Conservation (phyloP, 2,113 vertebrate species). For the Egretta garzetta region DNA sequence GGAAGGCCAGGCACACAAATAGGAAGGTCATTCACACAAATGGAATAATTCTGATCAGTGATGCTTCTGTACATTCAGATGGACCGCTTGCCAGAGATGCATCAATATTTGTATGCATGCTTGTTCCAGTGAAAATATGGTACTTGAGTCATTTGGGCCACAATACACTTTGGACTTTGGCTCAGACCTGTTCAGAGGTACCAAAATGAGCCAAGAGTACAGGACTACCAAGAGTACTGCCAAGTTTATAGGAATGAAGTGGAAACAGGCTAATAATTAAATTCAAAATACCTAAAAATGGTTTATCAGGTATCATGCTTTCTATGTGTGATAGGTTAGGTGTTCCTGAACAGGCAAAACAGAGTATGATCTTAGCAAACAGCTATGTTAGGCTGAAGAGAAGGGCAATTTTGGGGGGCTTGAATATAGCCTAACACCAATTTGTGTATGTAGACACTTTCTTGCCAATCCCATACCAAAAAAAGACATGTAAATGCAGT, state of each 20-base stretch:
- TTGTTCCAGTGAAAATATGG: neutral
- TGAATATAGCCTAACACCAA: neutral
- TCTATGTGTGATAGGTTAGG: neutral
- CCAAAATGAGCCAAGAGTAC: neutral
- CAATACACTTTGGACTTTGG: neutral
- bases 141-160: neutral
- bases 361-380: neutral
- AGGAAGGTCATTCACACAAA: neutral
- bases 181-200: neutral
- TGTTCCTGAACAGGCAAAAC: neutral
- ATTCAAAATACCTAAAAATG: neutral
- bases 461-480: neutral
- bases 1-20: neutral
- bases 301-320: neutral
- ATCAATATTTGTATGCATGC: neutral
- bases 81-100: neutral
- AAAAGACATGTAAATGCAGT: neutral
- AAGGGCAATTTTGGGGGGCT: neutral
- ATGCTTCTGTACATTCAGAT: neutral
- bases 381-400: neutral
- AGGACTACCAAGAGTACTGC: neutral
- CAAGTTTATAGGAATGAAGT: neutral
- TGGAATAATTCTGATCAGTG: neutral
- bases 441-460: neutral
- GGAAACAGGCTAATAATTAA: neutral